Conservation (phyloP, 2,113 vertebrate genomes). For the Microcebus lehilahytsara region DNA sequence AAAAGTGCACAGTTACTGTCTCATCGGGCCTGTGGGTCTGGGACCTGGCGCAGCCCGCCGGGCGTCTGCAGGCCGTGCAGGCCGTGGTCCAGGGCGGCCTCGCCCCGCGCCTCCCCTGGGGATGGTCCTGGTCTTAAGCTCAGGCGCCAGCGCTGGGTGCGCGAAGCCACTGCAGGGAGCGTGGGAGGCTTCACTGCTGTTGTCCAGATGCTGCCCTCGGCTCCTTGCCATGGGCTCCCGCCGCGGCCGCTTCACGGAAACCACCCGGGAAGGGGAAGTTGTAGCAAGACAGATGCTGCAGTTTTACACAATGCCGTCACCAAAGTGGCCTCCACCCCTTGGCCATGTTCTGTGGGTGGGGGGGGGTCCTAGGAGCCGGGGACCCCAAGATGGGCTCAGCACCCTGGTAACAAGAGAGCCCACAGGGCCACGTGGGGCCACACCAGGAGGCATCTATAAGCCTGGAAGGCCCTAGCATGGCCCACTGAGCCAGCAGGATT, state of each 20-base stretch:
- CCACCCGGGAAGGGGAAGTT: neutral
- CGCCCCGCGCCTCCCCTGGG: accelerated
- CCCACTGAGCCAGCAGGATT: too few species aligned
- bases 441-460: too few species aligned
- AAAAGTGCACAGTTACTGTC: neutral
- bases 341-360: accelerated
- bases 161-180: accelerated
- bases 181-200: neutral
- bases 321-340: neutral
- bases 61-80: too few species aligned
- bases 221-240: neutral
- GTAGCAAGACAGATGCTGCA: neutral
- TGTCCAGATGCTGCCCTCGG: neutral
- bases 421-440: too few species aligned
- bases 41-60: accelerated
- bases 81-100: too few species aligned
- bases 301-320: accelerated
- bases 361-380: neutral
- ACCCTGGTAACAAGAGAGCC: too few species aligned
- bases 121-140: neutral
- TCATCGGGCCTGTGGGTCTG: neutral
- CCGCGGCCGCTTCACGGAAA: neutral
- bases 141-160: neutral
- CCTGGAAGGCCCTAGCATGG: too few species aligned
- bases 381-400: too few species aligned